Evolutionary conservation across 2,888 invertebrate species (phyloP).

Genomic region (Drosophila vallismaia): DNA sequence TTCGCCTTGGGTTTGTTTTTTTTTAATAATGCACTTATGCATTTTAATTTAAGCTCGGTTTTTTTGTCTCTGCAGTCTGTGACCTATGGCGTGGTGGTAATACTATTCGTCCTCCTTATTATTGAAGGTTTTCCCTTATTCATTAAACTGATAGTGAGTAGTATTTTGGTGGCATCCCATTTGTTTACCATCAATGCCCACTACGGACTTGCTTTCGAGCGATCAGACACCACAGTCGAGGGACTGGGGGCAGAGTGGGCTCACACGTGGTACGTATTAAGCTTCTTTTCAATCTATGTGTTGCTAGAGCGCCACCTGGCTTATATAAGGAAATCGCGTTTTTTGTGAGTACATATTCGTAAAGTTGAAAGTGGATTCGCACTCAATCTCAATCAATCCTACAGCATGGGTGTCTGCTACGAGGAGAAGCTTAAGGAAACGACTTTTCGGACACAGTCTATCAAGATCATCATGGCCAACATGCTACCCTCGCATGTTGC

Average conservation of each 20-base stretch:
- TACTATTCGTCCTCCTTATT: slow-evolving; percentile 91
- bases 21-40: background rate
- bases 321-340: slow-evolving; percentile 93
- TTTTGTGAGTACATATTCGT: slow-evolving; percentile 84
- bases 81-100: slow-evolving; percentile 85
- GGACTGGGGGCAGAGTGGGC: slow-evolving; percentile 87
- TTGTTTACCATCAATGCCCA: slow-evolving; percentile 86
- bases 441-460: slow-evolving; percentile 91
- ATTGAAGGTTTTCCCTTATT: slow-evolving; percentile 88
- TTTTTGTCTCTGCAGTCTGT: slow-evolving; percentile 26
- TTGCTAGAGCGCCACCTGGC: slow-evolving; percentile 94
- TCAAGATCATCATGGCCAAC: slow-evolving; percentile 94
- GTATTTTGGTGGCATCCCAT: slow-evolving; percentile 85
- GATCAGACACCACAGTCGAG: slow-evolving; percentile 86
- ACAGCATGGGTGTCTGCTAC: slow-evolving; percentile 87
- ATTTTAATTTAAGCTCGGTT: background rate
- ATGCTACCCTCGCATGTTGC: slow-evolving; percentile 96
- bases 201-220: slow-evolving; percentile 22
- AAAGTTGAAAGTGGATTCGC: background rate
- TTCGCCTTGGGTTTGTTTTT: background rate
- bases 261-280: slow-evolving; percentile 86
- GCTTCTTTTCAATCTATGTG: slow-evolving; percentile 89
- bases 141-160: slow-evolving; percentile 89
- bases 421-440: slow-evolving; percentile 93
- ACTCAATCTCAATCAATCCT: background rate